Base-by-base conservation (phyloP, 2,113 vertebrate genomes). In the Polypterus bichir region DNA sequence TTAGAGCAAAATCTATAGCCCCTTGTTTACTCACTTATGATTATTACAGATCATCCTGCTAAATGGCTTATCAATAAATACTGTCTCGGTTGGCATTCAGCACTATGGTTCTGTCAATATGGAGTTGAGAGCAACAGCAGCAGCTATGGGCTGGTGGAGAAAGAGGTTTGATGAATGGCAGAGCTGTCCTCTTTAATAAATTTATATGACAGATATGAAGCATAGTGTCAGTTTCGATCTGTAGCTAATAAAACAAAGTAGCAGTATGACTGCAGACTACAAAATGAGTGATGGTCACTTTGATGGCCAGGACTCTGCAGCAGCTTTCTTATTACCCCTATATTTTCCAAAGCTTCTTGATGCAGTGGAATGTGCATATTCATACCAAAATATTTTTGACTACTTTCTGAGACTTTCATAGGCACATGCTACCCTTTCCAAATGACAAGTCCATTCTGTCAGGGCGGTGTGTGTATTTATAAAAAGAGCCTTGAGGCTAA, bases 41-140 rank as follows among this genome's bases (percentile, higher is more conserved):
- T 90, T 89, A 90, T 90, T 89, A 84, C 81, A 79, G 87, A 88
- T 91, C 82, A 86, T 86, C 89, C 76, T 68, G 78, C 66, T 75
- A 79, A 83, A 80, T 78, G 67, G 74, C 75, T 81, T 83, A 86
- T 93, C 89, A 81, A 91, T 93, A 89, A 76, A 75, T 71, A 58
- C 68, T 80, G 81, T 76, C 69, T 65, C 54, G 75, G 58, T 68
- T 76, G 76, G 79, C 81, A 86, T 82, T 79, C 82, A 79, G 88
- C 82, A 73, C 57, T 83, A 87, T 77, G 63, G 66, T 62, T 83
- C 73, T 84, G 87, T 88, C 92, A 63, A 92, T 92, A 90, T 48
- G 67, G 72, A 81, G 83, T 84, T 85, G 76, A 79, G 79, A 83
- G 80, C 27, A 27, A 27, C 27, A 27, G 27, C 27, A 27, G 27